Conservation (phyloP, 2,888 invertebrate genomes). For the Lasioglossum pauxillum region DNA sequence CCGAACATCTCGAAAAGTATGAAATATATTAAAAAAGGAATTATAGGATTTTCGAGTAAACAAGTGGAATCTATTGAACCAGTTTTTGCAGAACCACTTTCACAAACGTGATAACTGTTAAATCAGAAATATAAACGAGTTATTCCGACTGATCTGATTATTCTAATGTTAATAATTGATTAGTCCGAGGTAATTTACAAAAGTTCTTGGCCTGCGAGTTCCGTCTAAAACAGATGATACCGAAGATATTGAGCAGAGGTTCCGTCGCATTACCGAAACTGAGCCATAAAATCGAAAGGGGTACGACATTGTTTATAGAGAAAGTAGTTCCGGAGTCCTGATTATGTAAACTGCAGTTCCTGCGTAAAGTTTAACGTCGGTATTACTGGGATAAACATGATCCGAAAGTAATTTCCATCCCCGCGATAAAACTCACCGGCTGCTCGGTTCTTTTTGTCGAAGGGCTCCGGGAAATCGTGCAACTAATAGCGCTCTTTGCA, state of each 20-base stretch:
- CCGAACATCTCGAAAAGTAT: too few species aligned
- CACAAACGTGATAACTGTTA: too few species aligned
- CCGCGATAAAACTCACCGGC: conserved; percentile 29
- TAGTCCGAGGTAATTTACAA: neutral
- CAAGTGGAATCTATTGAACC: too few species aligned
- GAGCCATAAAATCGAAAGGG: conserved; percentile 36
- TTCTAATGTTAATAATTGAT: neutral
- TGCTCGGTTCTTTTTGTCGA: neutral
- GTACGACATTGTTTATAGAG: conserved; percentile 49
- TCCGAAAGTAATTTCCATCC: conserved; percentile 55
- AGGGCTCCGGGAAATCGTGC: conserved; percentile 8
- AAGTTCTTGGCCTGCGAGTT: neutral
- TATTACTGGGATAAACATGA: conserved; percentile 45
- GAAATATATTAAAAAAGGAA: too few species aligned
- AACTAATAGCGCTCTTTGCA: neutral
- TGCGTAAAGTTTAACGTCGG: conserved; percentile 52
- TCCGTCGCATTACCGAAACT: conserved; percentile 16
- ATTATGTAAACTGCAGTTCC: conserved; percentile 60
- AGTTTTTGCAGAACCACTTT: too few species aligned
- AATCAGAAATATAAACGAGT: too few species aligned
- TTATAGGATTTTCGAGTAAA: too few species aligned
- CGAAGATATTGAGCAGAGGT: conserved; percentile 11
- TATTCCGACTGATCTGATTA: too few species aligned
- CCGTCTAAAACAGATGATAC: neutral
- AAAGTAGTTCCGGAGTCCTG: conserved; percentile 28